Conservation (phyloP, 2,113 vertebrate genomes). For the Phocoena phocoena region DNA sequence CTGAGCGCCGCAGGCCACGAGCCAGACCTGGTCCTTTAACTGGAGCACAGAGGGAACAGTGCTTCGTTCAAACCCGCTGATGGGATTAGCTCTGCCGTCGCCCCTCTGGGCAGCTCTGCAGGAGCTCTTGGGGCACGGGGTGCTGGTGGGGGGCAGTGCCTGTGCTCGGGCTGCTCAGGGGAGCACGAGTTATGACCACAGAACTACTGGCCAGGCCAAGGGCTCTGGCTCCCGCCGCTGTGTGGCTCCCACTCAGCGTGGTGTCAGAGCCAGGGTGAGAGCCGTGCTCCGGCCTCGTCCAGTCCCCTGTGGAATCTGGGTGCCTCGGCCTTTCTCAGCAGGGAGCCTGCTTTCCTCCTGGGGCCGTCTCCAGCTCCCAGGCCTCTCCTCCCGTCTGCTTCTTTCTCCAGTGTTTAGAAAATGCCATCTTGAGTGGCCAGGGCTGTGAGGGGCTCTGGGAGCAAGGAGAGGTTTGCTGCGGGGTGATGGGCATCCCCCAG, state of each 20-base stretch:
- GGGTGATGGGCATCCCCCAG: not conserved
- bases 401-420: conserved; percentile 21
- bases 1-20: accelerated
- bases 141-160: not conserved
- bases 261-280: not conserved
- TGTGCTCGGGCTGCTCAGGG: not conserved
- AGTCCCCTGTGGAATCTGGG: not conserved
- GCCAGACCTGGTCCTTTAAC: not conserved
- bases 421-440: not conserved
- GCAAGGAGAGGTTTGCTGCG: not conserved
- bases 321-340: not conserved
- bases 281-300: accelerated
- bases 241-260: accelerated
- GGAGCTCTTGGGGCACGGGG: not conserved
- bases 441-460: not conserved
- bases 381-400: not conserved
- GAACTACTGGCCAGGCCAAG: not conserved
- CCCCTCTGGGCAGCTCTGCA: not conserved
- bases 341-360: not conserved
- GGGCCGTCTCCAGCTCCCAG: not conserved
- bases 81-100: not conserved
- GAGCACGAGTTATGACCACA: not conserved
- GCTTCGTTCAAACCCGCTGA: accelerated
- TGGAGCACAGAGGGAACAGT: not conserved
- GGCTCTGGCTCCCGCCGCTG: not conserved